Percentiles rank a stretch among this genome's conserved stretches.
Conservation (phyloP, 2,797 vertebrate genomes). For the Pseudomugil gertrudae region DNA sequence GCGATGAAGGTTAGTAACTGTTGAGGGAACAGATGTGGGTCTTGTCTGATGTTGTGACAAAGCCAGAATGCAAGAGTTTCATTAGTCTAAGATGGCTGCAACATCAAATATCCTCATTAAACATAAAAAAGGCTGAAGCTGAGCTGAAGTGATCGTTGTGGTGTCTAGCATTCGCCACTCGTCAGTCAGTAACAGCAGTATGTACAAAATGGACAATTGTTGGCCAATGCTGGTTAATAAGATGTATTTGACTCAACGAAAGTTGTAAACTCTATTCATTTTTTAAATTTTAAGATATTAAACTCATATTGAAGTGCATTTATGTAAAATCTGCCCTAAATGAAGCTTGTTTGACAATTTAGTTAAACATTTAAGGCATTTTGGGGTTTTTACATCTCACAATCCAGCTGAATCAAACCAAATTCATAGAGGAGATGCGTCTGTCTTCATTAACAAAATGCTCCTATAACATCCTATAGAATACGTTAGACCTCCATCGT, state of each 20-base stretch:
- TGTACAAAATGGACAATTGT: neutral
- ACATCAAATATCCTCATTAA: slow-evolving; percentile 27
- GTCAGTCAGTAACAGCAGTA: neutral
- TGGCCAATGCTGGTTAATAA: neutral
- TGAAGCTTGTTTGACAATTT: neutral
- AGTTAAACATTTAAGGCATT: neutral
- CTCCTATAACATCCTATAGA: too few relatives aligned
- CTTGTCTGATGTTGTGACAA: slow-evolving; percentile 42
- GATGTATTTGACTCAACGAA: slow-evolving; percentile 1
- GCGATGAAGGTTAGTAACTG: slow-evolving; percentile 88
- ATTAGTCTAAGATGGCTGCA: slow-evolving; percentile 25
- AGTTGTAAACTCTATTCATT: neutral
- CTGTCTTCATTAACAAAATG: neutral
- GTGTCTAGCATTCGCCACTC: neutral
- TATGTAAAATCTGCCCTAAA: neutral
- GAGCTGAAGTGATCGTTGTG: neutral
- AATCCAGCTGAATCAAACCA: neutral
- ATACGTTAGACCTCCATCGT: too few relatives aligned
- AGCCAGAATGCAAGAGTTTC: slow-evolving; percentile 24
- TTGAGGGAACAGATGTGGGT: slow-evolving; percentile 26
- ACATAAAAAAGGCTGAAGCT: slow-evolving; percentile 5
- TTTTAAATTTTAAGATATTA: neutral
- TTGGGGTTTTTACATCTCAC: neutral
- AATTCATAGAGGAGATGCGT: neutral
- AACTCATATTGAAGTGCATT: neutral